Evolutionary conservation across 2,113 vertebrate species (phyloP), one percentile per base, ranked within the genome.

Genomic region (Centropristis striata): DNA sequence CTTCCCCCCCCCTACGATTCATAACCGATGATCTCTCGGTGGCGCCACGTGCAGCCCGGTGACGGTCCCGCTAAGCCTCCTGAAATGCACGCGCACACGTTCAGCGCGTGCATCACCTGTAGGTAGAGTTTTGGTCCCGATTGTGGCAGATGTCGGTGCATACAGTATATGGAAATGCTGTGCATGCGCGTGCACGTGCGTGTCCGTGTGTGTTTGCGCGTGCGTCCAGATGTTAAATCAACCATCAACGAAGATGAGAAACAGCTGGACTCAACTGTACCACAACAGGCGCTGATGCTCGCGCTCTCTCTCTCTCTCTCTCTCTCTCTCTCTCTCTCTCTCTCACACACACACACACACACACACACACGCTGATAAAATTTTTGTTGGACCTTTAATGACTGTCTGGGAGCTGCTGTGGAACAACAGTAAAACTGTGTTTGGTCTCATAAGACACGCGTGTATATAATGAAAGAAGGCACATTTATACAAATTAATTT

Each of bases 21-120:
- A 66, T 63, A 47, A 53, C n/a, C 55, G 27, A 27, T 77, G 90
- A 86, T 78, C 69, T 69, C 63, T 46, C 58, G 69, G 64, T 64
- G 57, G 71, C 54, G 88, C 77, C 84, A 92, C 88, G 86, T 90
- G 90, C 90, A 78, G 74, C 15, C 74, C 66, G 47, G 78, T 58
- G 61, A 75, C 44, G 3, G 27, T 80, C 49, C 60, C 0, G 49
- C 20, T 70, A 49, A 76, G 42, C 41, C 54, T 27, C 20, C 41
- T 15, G 27, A 32, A 53, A 28, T 41, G 36, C 77, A 70, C 42
- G 36, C 57, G 28, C 79, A 36, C 81, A 80, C 39, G 14, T 6
- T 28, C 47, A 2, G 54, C 12, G 54, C 66, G 44, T 58, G 81
- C 67, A 70, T 76, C 71, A 78, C 64, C 60, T 74, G 67, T 36